Evolutionary conservation across 2,888 invertebrate genomes (phyloP), one percentile per base, ranked within the genome.

Genomic region (Chaitophorus viminalis): DNA sequence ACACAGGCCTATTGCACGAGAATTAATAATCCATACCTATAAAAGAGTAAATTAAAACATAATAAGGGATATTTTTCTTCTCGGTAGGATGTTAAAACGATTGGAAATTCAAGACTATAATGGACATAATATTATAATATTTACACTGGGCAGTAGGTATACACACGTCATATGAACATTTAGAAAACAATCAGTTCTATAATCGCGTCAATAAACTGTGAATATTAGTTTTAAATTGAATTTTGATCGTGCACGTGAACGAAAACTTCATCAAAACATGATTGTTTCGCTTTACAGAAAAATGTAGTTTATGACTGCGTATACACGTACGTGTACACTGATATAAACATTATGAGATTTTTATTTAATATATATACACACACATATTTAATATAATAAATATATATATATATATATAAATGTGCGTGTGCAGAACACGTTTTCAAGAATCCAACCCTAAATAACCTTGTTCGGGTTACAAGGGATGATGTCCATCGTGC

Each of bases 361-460:
- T 3, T 39, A n/a, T n/a, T n/a, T n/a, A n/a, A n/a, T n/a, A n/a
- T n/a, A n/a, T n/a, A n/a, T n/a, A n/a, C n/a, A n/a, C n/a, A n/a
- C n/a, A n/a, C n/a, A n/a, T n/a, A n/a, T 36, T 36, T 36, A 36
- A 36, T 5, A 36, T 5, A 36, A 36, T 5, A 60, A 3, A 54
- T 14, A 1, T 21, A 6, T 60, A 60, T 5, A 21, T 5, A 60
- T 21, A 60, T 60, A 60, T 21, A 60, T 60, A 5, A 3, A 21
- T 60, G n/a, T 6, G 9, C 9, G 14, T 3, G 31, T 68, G 11
- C 52, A 54, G 54, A 4, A 60, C 18, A 21, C 33, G 33, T 36
- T 60, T 36, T 54, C 17, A 31, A 79, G 60, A 65, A 65, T 79
- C 29, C n/a, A 79, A 79, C 65, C 39, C 11, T 39, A 79, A 79